Base-by-base conservation (phyloP, 1,140 invertebrate genomes). In the Pseudobourletiella spinata region DNA sequence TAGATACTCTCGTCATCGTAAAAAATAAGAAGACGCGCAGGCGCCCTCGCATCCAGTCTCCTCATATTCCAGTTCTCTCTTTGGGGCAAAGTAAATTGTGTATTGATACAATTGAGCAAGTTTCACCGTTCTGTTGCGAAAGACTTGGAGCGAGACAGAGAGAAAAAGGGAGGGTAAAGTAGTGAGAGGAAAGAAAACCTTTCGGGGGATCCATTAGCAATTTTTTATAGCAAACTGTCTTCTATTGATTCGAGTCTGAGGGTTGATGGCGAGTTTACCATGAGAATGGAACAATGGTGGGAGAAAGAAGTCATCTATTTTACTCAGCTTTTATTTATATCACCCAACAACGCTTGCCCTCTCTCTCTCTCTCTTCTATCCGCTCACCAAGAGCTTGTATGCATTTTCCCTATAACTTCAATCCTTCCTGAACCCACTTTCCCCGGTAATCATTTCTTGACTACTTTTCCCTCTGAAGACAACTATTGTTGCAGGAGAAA, bases 291-390 rank as follows among this genome's bases (percentile, higher is more conserved):
- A 26, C 3, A 52, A n/a, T 39, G 22, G 32, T 14, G 52, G 52
- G 39, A 55, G 29, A 6, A 55, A 39, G n/a, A 55, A 55, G 52
- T 55, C 52, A 55, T 55, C 52, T 55, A 55, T 55, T 55, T 55
- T 55, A 26, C 20, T 35, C 26, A 3, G 8, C 29, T 55, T 55
- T 55, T 55, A 55, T 55, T 32, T 55, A 55, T 35, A 22, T 55
- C 52, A 55, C 39, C 52, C 18, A 48, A n/a, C n/a, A n/a, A 39
- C 32, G 32, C 32, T 39, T 39, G 32, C 32, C n/a, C 32, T 39
- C 32, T 39, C 32, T 39, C 32, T 39, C 32, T 39, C 32, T 39
- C 32, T 39, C 32, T 39, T 39, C n/a, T 39, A 39, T 39, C n/a
- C 32, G 8, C 32, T n/a, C 32, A 11, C 32, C 35, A 42, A 42